phyloP scores from a whole-genome alignment of 2,888 invertebrate genomes.

The Epinotia bilunana region DNA sequence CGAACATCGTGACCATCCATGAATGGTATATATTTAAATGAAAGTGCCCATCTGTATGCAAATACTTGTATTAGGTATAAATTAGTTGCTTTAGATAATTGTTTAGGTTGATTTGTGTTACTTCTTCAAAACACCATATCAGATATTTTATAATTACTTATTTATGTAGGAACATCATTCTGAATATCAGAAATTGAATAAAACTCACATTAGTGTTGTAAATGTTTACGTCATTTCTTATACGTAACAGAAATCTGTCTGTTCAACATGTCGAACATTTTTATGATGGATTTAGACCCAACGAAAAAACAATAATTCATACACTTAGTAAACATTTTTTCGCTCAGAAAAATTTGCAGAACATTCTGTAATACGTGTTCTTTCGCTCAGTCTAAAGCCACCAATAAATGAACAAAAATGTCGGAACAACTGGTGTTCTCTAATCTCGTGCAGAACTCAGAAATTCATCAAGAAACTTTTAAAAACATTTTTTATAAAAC shows the following conservation, averaged over 20 bases:
- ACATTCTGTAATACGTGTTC: background rate
- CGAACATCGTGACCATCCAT: too few relatives aligned
- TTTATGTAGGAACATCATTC: slow-evolving; percentile 8
- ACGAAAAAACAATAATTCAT: background rate
- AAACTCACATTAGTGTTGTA: background rate
- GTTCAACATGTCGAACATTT: background rate
- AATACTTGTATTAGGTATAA: slow-evolving; percentile 54
- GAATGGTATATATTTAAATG: too few relatives aligned
- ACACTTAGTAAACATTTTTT: background rate
- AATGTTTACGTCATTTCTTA: background rate
- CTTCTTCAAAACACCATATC: slow-evolving; percentile 31
- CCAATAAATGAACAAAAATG: background rate
- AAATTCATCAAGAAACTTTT: background rate
- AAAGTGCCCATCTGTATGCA: slow-evolving; percentile 45
- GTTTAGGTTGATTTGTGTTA: slow-evolving; percentile 30
- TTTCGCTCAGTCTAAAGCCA: background rate
- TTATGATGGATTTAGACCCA: background rate
- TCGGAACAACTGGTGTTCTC: background rate
- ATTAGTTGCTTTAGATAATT: slow-evolving; percentile 63
- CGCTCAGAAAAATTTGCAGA: background rate
- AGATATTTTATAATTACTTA: slow-evolving; percentile 11
- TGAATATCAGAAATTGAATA: background rate
- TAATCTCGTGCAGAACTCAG: background rate
- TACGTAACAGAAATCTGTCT: background rate
- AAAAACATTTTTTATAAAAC: slow-evolving; percentile 2